These are phyloP conservation scores for Euplexia lucipara DNA, from an alignment of 2,888 invertebrate genomes.

Conservation along the genomic window DNA sequence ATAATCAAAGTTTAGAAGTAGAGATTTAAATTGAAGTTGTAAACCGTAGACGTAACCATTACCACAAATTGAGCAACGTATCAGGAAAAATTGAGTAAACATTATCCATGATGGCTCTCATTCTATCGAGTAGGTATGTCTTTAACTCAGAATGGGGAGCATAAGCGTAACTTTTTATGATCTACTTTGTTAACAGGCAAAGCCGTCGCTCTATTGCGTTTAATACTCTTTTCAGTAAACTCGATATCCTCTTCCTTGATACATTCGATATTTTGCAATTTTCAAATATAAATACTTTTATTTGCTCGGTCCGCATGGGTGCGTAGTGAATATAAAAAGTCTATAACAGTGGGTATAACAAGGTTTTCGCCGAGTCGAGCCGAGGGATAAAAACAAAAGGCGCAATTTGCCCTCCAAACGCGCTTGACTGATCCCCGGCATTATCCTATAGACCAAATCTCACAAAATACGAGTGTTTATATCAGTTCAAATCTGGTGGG, in stretches of 20 bases:
- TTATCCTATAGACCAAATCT: conserved; percentile 76
- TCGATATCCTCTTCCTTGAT: conserved; percentile 18
- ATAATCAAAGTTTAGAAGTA: background rate
- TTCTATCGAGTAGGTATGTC: conserved; percentile 41
- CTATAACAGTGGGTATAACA: conserved; percentile 72
- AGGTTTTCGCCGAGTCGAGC: conserved; percentile 76
- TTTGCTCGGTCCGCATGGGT: conserved; percentile 46
- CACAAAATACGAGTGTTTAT: conserved; percentile 78
- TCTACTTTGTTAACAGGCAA: conserved; percentile 37
- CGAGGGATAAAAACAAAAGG: conserved; percentile 80
- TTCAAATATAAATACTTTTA: conserved; percentile 37
- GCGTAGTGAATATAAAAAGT: conserved; percentile 76
- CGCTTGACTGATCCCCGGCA: conserved; percentile 80
- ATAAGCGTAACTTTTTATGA: conserved; percentile 51
- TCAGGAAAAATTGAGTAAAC: conserved; percentile 26
- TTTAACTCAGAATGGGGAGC: conserved; percentile 40
- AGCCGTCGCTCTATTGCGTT: conserved; percentile 36
- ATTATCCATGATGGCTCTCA: conserved; percentile 36
- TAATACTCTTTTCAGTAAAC: conserved; percentile 28
- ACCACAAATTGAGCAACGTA: conserved; percentile 24
- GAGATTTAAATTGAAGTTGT: background rate
- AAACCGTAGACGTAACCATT: background rate
- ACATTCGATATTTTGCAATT: conserved; percentile 41
- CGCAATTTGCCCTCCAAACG: conserved; percentile 78
- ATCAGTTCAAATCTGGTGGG: conserved; percentile 77